Evolutionary conservation across 2,888 invertebrate genomes (phyloP).

Genomic region (Oscheius sp.): DNA sequence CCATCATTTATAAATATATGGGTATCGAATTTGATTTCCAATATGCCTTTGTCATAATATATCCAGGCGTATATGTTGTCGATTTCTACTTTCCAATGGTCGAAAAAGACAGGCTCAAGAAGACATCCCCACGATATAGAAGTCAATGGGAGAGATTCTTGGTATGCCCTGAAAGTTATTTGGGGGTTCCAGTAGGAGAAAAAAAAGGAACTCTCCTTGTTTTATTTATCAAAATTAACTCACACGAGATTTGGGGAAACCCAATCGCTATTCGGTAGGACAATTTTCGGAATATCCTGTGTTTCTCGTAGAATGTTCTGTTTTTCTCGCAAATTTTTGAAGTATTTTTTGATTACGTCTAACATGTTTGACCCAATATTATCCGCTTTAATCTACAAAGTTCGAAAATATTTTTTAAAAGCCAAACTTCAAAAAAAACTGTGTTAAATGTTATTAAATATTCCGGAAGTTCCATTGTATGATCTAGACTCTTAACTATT

Average conservation of each 20-base stretch:
- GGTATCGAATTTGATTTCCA: not conserved
- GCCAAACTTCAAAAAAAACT: no score
- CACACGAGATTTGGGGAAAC: not conserved
- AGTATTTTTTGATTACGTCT: slow-evolving; percentile 7
- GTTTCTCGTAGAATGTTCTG: not conserved
- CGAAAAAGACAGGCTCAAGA: not conserved
- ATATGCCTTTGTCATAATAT: not conserved
- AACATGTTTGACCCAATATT: not conserved
- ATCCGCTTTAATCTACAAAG: not conserved
- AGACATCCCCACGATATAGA: no score
- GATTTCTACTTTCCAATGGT: not conserved
- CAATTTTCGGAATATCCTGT: not conserved
- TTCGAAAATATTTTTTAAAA: no score
- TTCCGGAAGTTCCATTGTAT: no score
- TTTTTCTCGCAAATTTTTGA: slow-evolving; percentile 27
- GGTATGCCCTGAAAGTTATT: no score
- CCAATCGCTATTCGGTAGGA: not conserved
- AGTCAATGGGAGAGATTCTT: no score
- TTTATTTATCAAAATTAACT: not conserved
- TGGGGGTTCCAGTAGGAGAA: no score
- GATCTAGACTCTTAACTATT: no score
- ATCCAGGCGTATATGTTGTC: not conserved
- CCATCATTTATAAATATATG: no score
- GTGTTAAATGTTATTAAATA: no score
- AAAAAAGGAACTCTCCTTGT: no score